phyloP scores from a whole-genome alignment of 2,888 invertebrate genomes.

The Petrophora chlorosata region DNA sequence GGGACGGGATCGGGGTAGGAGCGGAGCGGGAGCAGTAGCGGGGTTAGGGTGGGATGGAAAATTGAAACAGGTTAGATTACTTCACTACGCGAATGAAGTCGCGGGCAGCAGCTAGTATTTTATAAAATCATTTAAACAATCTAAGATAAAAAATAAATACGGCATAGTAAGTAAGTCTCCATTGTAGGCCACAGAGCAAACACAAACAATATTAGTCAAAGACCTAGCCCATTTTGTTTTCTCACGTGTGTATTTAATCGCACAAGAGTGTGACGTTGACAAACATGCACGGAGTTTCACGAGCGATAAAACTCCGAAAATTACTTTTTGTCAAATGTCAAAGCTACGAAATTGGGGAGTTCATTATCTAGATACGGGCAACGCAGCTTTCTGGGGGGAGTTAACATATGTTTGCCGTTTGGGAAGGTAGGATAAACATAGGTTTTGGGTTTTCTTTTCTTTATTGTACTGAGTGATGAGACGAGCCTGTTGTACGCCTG shows the following conservation, averaged over 20 bases:
- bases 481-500: too few relatives aligned
- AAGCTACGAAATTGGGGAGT: conserved; percentile 8
- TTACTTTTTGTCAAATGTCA: conserved; percentile 14
- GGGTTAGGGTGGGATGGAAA: too few relatives aligned
- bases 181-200: too few relatives aligned
- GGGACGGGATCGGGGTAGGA: too few relatives aligned
- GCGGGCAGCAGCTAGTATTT: too few relatives aligned
- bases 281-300: conserved; percentile 2
- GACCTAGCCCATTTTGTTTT: neutral
- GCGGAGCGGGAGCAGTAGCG: too few relatives aligned
- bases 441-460: neutral
- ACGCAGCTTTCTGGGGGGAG: neutral
- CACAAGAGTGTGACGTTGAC: neutral
- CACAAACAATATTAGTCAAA: neutral
- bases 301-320: conserved; percentile 7
- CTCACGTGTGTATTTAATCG: neutral
- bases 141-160: too few relatives aligned
- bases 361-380: conserved; percentile 1
- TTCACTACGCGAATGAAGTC: too few relatives aligned
- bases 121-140: too few relatives aligned
- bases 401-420: neutral
- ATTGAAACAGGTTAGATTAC: too few relatives aligned
- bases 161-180: too few relatives aligned
- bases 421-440: neutral
- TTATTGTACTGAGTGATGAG: too few relatives aligned